These are phyloP conservation scores for Drepana falcataria DNA, from an alignment of 2,888 invertebrate genomes.

Conservation along the genomic window DNA sequence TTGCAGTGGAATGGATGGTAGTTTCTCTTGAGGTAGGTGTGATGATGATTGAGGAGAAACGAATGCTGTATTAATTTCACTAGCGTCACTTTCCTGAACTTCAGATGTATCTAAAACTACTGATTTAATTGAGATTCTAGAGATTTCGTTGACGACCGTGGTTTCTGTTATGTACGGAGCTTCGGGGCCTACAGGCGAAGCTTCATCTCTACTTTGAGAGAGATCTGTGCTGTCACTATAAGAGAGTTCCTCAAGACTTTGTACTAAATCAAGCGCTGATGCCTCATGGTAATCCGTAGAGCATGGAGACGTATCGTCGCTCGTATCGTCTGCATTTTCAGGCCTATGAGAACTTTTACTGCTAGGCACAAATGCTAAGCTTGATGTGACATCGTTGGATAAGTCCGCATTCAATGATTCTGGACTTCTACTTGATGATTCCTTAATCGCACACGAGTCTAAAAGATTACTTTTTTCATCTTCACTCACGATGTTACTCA, in stretches of 20 bases:
- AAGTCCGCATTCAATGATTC: constrained; percentile 67
- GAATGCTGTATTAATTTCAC: constrained; percentile 3
- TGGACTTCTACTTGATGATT: constrained; percentile 56
- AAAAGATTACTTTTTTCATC: constrained; percentile 39
- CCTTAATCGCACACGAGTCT: constrained; percentile 41
- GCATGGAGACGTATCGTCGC: constrained; percentile 68
- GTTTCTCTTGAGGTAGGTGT: constrained; percentile 50
- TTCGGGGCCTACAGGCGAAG: constrained; percentile 41
- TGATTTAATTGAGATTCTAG: neutral
- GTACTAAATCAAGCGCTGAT: constrained; percentile 63
- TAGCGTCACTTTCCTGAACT: neutral
- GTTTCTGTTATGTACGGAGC: constrained; percentile 13
- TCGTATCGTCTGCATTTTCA: constrained; percentile 56
- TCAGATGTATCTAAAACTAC: neutral
- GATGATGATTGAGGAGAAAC: constrained; percentile 27
- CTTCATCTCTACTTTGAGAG: constrained; percentile 69
- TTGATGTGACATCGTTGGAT: constrained; percentile 68
- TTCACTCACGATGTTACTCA: constrained; percentile 38
- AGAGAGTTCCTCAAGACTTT: constrained; percentile 64
- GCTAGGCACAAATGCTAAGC: constrained; percentile 68
- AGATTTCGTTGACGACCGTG: neutral
- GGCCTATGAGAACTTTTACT: constrained; percentile 65
- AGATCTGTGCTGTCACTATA: constrained; percentile 65
- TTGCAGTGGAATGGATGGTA: constrained; percentile 60
- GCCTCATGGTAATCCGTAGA: constrained; percentile 74